Evolutionary conservation across 2,888 invertebrate species (phyloP), one percentile per base, ranked within the genome.

Genomic region (Eupithecia centaureata): DNA sequence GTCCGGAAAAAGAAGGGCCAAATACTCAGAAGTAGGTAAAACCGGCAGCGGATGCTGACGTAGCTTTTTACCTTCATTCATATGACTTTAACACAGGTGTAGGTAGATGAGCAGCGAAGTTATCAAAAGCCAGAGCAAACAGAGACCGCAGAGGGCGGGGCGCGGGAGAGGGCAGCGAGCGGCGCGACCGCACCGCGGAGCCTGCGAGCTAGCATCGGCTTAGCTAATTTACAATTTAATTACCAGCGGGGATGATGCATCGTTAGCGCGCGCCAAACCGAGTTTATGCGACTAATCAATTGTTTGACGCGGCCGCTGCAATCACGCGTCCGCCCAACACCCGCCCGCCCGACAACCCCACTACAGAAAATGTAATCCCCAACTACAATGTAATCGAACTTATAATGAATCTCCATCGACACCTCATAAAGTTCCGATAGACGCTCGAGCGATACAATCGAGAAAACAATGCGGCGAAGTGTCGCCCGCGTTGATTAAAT

Each of bases 251-350:
- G 86, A 91, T 92, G 93, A 93, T 91, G 90, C 92, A 91, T 92
- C 92, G 91, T 92, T 92, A 92, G 91, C 87, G 86, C 88, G 86
- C 88, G 91, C 91, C 92, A 92, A 93, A 92, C 92, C 90, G 89
- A 92, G 91, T 93, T 92, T 92, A 93, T 92, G 91, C 91, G 89
- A 92, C 92, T 93, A 93, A 93, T 92, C 93, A 93, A 92, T 92
- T 93, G 93, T 92, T 93, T 92, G 93, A 92, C 91, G 92, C 90
- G 91, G 90, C 90, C 89, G 83, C 80, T 84, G 91, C 92, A 92
- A 92, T 92, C 92, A 92, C 90, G 89, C 84, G 86, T 86, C 76
- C 79, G 78, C 78, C 79, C 77, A 63, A 75, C 76, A 52, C 74
- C 80, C 72, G 56, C 59, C 67, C 70, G 70, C 72, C 71, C 70